Percentiles rank a stretch among this genome's conserved stretches.
phyloP scores from a whole-genome alignment of 2,888 invertebrate genomes.

The Drosophila macrospina region DNA sequence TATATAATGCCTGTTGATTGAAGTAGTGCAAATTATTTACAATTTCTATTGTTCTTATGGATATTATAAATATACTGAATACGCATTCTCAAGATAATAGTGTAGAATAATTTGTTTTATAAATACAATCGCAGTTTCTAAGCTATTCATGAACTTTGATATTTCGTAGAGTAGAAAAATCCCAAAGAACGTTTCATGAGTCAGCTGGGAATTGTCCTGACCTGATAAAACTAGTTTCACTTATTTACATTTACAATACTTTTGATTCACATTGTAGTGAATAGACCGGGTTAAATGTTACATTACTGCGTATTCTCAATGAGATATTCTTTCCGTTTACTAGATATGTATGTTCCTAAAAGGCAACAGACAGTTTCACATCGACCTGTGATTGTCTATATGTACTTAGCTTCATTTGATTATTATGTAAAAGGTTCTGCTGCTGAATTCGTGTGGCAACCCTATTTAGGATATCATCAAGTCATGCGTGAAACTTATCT shows the following conservation, averaged over 20 bases:
- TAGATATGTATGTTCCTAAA: background rate
- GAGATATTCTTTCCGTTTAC: background rate
- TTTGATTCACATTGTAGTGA: background rate
- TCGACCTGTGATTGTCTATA: too few relatives aligned
- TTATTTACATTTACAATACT: background rate
- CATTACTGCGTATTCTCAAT: background rate
- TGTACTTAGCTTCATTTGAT: background rate
- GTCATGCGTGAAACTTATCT: conserved; percentile 73
- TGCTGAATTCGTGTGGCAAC: conserved; percentile 13
- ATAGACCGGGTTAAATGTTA: background rate
- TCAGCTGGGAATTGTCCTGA: background rate
- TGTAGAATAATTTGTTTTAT: background rate
- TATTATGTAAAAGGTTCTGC: conserved; percentile 24
- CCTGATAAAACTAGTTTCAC: background rate
- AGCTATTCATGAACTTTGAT: conserved; percentile 6
- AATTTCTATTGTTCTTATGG: too few relatives aligned
- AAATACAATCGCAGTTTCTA: conserved; percentile 3
- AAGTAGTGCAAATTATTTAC: too few relatives aligned
- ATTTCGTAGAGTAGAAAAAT: background rate
- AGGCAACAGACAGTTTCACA: too few relatives aligned
- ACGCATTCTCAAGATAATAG: too few relatives aligned
- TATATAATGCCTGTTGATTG: too few relatives aligned
- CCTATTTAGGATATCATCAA: conserved; percentile 62
- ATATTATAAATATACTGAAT: background rate
- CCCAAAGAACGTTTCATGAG: background rate